Conservation (phyloP, 1,140 invertebrate genomes). For the Solenopsis fugax region DNA sequence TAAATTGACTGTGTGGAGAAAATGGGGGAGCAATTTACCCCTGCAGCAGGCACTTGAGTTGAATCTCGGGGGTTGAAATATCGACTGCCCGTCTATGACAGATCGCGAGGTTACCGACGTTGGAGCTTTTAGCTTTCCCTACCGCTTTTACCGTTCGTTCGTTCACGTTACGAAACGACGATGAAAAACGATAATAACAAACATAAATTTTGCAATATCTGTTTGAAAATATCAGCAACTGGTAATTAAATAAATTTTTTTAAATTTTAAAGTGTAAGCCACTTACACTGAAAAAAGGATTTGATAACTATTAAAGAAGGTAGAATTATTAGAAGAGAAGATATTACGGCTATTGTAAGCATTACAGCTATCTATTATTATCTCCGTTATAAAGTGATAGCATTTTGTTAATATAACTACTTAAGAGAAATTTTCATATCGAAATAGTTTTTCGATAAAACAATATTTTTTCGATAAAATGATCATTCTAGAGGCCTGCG, state of each 20-base stretch:
- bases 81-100: conserved; percentile 53
- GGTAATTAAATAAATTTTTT: neutral
- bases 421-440: too few species aligned
- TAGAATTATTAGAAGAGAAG: too few species aligned
- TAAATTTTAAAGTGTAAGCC: neutral
- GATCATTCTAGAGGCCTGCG: too few species aligned
- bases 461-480: too few species aligned
- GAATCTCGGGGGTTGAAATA: conserved; percentile 44
- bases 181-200: neutral
- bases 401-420: too few species aligned
- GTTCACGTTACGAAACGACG: neutral
- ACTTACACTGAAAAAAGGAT: too few species aligned
- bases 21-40: conserved; percentile 27
- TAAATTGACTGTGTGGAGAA: neutral
- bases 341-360: too few species aligned
- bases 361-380: too few species aligned
- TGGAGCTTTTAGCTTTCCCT: conserved; percentile 39
- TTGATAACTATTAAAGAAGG: too few species aligned
- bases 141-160: conserved; percentile 33
- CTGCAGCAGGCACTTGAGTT: conserved; percentile 21
- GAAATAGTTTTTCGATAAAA: too few species aligned
- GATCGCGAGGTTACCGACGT: conserved; percentile 61
- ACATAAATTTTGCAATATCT: too few species aligned
- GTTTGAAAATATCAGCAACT: neutral
- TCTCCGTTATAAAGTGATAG: too few species aligned